Evolutionary conservation across 92 coral and sea anemone genomes (phyloP), one percentile per base, ranked within the genome.

Genomic region (Metridium senile): DNA sequence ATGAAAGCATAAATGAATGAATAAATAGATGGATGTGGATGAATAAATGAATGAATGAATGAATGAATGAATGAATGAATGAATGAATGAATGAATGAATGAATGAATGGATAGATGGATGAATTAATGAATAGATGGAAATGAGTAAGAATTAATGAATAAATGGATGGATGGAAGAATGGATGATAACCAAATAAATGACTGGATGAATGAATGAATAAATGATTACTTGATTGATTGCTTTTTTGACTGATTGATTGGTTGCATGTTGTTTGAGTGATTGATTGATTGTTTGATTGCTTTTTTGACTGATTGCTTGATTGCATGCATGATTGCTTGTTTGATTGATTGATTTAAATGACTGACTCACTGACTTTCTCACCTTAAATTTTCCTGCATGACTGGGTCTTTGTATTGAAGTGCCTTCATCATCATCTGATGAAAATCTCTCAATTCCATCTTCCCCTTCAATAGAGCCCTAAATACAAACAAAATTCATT

Each of bases 381-480:
- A 61, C 66, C 66, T 61, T 23, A 61, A 7, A 23, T 26, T 61
- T 61, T 61, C 66, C 33, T 23, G 66, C 13, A 26, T 22, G 66
- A 61, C 11, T 61, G 8, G 66, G 66, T 27, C 19, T 22, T 8
- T 23, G 29, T 7, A 6, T 18, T 4, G 19, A 9, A n/a, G 51
- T 72, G 17, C 52, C 65, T 10, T 72, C 65, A 21, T 85, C 89
- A 54, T 85, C 89, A 30, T 85, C 89, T 33, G 81, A 72, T 26
- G 89, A 85, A 74, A 79, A 85, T 2, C 89, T 84, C 0, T 79
- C 84, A 74, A 85, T 85, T 31, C 72, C 80, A 23, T 71, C 47
- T 25, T 62, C 76, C 51, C 43, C 76, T 33, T 72, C 76, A 65
- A 6, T 57, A 35, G 71, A 67, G 26, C 70, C 51, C 89, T 85